Evolutionary conservation across 2,888 invertebrate genomes (phyloP).

Genomic region (Lycia hirtaria): DNA sequence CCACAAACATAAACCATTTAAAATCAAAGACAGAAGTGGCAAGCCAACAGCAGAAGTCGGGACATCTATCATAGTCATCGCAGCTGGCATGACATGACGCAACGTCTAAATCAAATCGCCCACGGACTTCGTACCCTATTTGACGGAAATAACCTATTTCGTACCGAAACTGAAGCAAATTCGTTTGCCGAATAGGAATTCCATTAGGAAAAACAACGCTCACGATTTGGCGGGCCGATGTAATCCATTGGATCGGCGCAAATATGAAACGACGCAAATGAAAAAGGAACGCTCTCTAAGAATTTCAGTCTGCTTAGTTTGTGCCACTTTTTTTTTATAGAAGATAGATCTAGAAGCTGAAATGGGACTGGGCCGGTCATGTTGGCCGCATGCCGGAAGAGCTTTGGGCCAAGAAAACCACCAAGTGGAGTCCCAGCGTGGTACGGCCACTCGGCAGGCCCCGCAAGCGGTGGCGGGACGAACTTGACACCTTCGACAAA

Average conservation of each 20-base stretch:
- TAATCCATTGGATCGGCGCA: slow-evolving; percentile 26
- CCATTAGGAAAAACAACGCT: slow-evolving; percentile 66
- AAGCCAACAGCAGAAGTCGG: slow-evolving; percentile 21
- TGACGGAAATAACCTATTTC: slow-evolving; percentile 41
- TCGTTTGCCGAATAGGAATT: slow-evolving; percentile 50
- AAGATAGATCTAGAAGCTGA: too few relatives aligned
- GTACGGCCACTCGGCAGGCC: too few relatives aligned
- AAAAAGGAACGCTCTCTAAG: background rate
- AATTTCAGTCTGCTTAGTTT: background rate
- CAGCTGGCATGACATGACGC: slow-evolving; percentile 35
- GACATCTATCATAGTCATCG: slow-evolving; percentile 33
- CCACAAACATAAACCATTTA: slow-evolving; percentile 10
- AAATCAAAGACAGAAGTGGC: slow-evolving; percentile 26
- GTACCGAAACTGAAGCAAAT: slow-evolving; percentile 35
- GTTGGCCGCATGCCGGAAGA: too few relatives aligned
- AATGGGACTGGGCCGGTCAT: too few relatives aligned
- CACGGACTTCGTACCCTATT: slow-evolving; percentile 40
- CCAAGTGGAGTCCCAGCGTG: too few relatives aligned
- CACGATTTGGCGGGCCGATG: slow-evolving; percentile 49
- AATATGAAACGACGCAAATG: slow-evolving; percentile 28
- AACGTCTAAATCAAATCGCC: slow-evolving; percentile 39
- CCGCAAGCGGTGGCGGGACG: too few relatives aligned
- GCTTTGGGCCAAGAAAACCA: too few relatives aligned
- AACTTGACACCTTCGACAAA: too few relatives aligned
- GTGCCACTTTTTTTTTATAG: too few relatives aligned